Evolutionary conservation across 2,113 vertebrate species (phyloP), one percentile per base, ranked within the genome.

Genomic region (Panthera leo): DNA sequence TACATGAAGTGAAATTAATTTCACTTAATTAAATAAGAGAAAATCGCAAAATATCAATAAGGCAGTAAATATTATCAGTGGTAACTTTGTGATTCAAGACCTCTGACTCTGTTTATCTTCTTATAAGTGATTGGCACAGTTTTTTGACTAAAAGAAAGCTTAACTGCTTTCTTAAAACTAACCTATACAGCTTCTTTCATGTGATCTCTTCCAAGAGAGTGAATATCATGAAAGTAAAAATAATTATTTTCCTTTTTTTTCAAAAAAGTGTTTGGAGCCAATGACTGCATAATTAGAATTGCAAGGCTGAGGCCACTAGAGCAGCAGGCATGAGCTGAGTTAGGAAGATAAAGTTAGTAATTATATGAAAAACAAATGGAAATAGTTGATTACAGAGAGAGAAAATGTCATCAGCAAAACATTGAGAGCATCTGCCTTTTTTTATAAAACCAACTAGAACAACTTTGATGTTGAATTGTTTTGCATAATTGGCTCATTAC

Each of bases 381-480:
- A 94, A 83, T 45, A 76, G 63, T 89, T 76, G 83, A 73, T 91
- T 75, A 78, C 34, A 92, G 9, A 96, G 55, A 94, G n/a, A 96
- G 45, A 95, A 93, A 84, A 89, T 67, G 18, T 61, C 87, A 92
- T 87, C 55, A 58, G 25, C 2, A 45, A 94, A 94, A 80, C 82
- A 39, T 91, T 87, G 80, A 88, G 55, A 75, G 16, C 19, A 53
- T 95, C 45, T 61, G 31, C 23, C 51, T 55, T 95, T 63, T 95
- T 87, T 85, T 9, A 94, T 93, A 80, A 92, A 97, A 95, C 42
- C 39, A 88, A 68, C 34, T 87, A 65, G 48, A 75, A 87, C 25
- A 87, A 91, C 65, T 96, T 97, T 85, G 86, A 96, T 75, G 53
- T 89, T 78, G 91, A 63, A 68, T 95, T 55, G 92, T 48, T 97